A percentile compares a stretch with the other conserved stretches of the same genome.
Conservation (phyloP, 2,888 invertebrate species). For the Phania funesta region DNA sequence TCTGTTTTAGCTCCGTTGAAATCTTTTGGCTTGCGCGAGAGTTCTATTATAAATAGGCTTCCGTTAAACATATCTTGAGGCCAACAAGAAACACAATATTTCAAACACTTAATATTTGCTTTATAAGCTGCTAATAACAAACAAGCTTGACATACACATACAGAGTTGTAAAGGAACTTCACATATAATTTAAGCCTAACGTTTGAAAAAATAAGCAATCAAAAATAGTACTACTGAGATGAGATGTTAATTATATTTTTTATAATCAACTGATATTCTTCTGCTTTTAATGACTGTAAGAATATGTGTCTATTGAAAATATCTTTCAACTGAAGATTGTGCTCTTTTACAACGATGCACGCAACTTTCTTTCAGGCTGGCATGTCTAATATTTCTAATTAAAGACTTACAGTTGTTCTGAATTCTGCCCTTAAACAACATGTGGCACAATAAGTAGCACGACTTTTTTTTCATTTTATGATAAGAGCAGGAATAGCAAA, state of each 20-base stretch:
- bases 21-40: not conserved
- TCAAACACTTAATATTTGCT: constrained; percentile 58
- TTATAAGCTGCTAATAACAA: constrained; percentile 42
- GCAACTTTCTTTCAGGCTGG: not conserved
- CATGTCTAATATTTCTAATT: constrained; percentile 49
- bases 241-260: too few species aligned
- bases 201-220: too few species aligned
- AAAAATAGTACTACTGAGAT: too few species aligned
- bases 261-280: too few species aligned
- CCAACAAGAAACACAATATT: constrained; percentile 57
- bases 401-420: not conserved
- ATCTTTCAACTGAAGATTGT: not conserved
- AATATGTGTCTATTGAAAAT: too few species aligned
- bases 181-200: too few species aligned
- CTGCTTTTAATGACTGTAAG: too few species aligned
- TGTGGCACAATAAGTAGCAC: constrained; percentile 9
- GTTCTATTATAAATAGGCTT: constrained; percentile 14
- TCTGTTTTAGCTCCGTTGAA: not conserved
- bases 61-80: constrained; percentile 12
- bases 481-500: not conserved
- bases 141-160: not conserved
- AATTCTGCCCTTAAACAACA: not conserved
- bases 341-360: not conserved
- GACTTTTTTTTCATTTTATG: not conserved
- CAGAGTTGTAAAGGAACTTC: constrained; percentile 6